A percentile compares a stretch with the other conserved stretches of the same genome.
Conservation (phyloP, 2,113 vertebrate species). For the Haplotaxodon microlepis region DNA sequence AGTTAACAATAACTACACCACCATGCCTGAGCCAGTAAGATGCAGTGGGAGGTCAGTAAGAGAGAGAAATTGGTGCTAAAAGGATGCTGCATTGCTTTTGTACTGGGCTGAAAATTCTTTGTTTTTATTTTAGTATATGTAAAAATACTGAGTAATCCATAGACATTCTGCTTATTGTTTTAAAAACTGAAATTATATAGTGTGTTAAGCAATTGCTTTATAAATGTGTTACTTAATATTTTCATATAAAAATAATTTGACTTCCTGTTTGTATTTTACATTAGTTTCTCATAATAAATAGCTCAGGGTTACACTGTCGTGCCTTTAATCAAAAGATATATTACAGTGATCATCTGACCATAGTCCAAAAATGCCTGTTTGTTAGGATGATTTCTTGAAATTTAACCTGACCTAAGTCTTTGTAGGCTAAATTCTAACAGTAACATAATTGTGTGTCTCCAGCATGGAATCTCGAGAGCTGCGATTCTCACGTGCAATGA, state of each 20-base stretch:
- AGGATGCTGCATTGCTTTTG: neutral
- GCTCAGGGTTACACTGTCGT: neutral
- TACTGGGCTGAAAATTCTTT: neutral
- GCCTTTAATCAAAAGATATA: neutral
- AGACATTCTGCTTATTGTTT: neutral
- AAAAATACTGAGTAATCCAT: neutral
- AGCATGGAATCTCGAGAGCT: slow-evolving; percentile 9
- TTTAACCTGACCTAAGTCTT: neutral
- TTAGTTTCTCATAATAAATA: neutral
- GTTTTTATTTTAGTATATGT: neutral
- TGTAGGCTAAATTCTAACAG: neutral
- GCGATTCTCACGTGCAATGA: neutral
- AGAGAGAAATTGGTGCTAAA: neutral
- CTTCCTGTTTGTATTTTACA: neutral
- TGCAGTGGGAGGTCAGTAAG: neutral
- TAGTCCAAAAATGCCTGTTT: neutral
- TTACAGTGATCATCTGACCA: neutral
- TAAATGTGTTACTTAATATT: neutral
- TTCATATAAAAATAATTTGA: neutral
- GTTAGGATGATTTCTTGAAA: neutral
- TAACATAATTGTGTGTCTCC: neutral
- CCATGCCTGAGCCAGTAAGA: neutral
- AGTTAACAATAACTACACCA: neutral
- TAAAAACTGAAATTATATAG: neutral
- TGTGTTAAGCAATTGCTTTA: neutral